Evolutionary conservation across 2,113 vertebrate species (phyloP).

Genomic region (Gyps fulvus): DNA sequence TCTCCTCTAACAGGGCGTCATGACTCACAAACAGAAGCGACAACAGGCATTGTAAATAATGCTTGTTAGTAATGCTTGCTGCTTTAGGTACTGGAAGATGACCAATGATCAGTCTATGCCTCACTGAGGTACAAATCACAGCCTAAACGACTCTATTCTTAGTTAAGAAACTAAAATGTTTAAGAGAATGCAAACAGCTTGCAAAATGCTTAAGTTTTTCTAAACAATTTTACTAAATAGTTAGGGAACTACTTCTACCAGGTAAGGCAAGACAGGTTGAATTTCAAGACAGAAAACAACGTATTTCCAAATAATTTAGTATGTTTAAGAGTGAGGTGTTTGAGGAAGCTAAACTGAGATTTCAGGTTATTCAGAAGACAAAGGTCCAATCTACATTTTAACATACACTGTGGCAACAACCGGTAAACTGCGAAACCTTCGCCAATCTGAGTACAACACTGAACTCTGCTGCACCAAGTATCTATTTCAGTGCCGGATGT

Average conservation of each 20-base stretch:
- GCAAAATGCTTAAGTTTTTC: background rate
- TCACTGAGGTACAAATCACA: background rate
- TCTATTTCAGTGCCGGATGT: background rate
- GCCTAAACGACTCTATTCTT: background rate
- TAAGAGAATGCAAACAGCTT: background rate
- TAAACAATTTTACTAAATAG: background rate
- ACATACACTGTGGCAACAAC: accelerated
- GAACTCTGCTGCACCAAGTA: accelerated
- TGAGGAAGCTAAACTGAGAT: background rate
- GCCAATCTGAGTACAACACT: too few species aligned
- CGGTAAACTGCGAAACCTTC: background rate
- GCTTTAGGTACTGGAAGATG: background rate
- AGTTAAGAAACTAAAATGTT: background rate
- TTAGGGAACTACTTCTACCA: background rate
- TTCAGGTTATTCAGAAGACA: background rate
- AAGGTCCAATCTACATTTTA: background rate
- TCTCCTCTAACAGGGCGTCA: background rate
- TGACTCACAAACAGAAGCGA: background rate
- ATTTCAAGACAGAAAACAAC: background rate
- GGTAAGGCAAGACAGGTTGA: background rate
- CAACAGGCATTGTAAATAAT: background rate
- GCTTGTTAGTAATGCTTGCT: background rate
- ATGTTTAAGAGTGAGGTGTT: background rate
- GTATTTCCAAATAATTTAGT: background rate
- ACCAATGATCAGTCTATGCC: background rate